A percentile compares a stretch with the other conserved stretches of the same genome.
These are phyloP conservation scores for Pygmarrhopalites habei DNA, from an alignment of 1,140 invertebrate genomes.

Conservation along the genomic window DNA sequence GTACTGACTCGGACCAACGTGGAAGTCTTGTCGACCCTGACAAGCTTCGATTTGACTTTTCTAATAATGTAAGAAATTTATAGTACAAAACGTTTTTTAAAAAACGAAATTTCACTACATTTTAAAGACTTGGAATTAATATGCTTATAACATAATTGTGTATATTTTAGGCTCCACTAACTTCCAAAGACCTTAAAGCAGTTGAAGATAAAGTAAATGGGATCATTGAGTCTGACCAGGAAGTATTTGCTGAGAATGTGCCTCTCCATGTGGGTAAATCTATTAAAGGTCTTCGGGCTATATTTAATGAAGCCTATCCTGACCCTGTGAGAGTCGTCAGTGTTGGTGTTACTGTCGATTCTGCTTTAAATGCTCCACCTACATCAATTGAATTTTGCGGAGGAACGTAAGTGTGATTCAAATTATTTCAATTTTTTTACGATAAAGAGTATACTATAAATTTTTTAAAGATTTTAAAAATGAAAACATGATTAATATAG, in stretches of 20 bases:
- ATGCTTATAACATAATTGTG: too few species aligned
- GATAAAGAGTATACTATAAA: neutral
- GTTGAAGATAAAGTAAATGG: conserved; percentile 71
- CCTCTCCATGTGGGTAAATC: conserved; percentile 75
- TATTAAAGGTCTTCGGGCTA: conserved; percentile 89
- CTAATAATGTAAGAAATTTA: conserved; percentile 68
- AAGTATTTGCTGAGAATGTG: conserved; percentile 87
- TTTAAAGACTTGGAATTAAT: neutral
- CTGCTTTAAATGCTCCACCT: conserved; percentile 77
- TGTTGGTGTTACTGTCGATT: conserved; percentile 85
- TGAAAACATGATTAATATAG: conserved; percentile 42
- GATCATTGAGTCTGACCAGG: conserved; percentile 69
- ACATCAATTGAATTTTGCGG: conserved; percentile 99
- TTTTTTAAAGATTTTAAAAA: neutral
- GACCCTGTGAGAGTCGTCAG: conserved; percentile 96
- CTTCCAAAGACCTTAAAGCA: conserved; percentile 73
- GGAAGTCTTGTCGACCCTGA: conserved; percentile 98
- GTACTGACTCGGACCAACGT: conserved; percentile 90
- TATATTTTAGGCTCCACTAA: conserved; percentile 63
- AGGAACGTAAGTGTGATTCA: conserved; percentile 73
- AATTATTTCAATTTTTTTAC: neutral
- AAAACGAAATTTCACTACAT: neutral
- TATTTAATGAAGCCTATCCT: conserved; percentile 98
- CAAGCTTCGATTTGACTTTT: conserved; percentile 92
- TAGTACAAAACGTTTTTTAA: neutral